Evolutionary conservation across 1,140 invertebrate genomes (phyloP), one percentile per base, ranked within the genome.

Genomic region (Carposina sasakii): DNA sequence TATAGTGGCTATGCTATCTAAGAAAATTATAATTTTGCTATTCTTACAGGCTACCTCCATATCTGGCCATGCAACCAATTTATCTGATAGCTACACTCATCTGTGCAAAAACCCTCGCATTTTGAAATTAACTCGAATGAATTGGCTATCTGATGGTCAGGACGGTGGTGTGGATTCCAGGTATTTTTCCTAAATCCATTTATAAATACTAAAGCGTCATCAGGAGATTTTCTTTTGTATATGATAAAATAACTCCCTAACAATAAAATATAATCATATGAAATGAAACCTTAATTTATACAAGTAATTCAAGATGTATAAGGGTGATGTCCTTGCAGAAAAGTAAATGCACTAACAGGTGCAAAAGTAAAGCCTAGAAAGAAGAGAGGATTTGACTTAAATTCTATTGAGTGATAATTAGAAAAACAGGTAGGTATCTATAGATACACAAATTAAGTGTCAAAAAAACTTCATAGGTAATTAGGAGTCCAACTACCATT

Each of bases 81-180:
- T 4, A 15, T 43, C 43, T 21, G 44, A 61, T 24, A 12, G 33
- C 0, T 57, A 30, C 13, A 57, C 49, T 10, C n/a, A n/a, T n/a
- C n/a, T n/a, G n/a, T n/a, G n/a, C n/a, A n/a, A n/a, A n/a, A 72
- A 71, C 33, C 69, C 69, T 9, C 79, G 74, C 31, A 64, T 75
- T 30, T 52, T 82, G 5, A 71, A 75, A 57, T 34, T 79, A n/a
- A 82, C 76, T 12, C 78, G 74, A 65, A 79, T 78, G 73, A 78
- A 73, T 42, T 82, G 78, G 78, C 62, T 82, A 0, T 67, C 67
- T 8, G 77, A 81, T 41, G 62, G 57, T 19, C 63, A 60, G 22
- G 52, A 60, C n/a, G 69, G 50, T 9, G 63, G 57, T n/a, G 53
- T 55, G 4, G 64, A 79, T 47, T 76, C 77, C 20, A 81, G 77